These are phyloP conservation scores for Ophioderma brevispina DNA, from an alignment of 35 echinoderm and acorn worm genomes.

Conservation along the genomic window DNA sequence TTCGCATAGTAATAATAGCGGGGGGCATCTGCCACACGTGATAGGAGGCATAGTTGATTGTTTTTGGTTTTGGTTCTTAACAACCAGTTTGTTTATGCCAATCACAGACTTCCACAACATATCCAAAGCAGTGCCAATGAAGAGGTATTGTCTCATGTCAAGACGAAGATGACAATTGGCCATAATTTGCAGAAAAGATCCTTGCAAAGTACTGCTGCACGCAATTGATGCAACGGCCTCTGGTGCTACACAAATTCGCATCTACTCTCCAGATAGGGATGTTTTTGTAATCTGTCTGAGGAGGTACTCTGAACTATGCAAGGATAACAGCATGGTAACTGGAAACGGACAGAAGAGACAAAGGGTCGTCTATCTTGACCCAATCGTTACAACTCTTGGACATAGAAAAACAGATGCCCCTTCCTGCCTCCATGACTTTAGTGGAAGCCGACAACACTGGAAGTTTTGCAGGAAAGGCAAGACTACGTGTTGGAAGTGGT, in stretches of 20 bases:
- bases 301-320: background rate
- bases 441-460: too few relatives aligned
- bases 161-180: slow-evolving; percentile 25
- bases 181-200: too few relatives aligned
- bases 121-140: background rate
- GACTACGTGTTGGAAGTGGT: too few relatives aligned
- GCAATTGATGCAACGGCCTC: background rate
- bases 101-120: background rate
- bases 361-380: background rate
- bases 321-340: slow-evolving; percentile 7
- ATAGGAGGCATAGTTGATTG: background rate
- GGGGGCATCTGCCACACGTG: background rate
- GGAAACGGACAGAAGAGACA: background rate
- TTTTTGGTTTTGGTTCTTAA: too few relatives aligned
- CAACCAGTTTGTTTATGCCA: background rate
- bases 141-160: background rate
- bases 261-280: slow-evolving; percentile 38
- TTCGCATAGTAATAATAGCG: background rate
- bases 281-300: background rate
- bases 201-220: slow-evolving; percentile 31
- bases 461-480: too few relatives aligned
- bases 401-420: background rate
- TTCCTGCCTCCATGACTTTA: background rate
- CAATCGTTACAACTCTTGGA: background rate
- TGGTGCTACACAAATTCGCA: background rate